phyloP scores from a whole-genome alignment of 2,797 vertebrate species.

The Loris lydekkerianus region DNA sequence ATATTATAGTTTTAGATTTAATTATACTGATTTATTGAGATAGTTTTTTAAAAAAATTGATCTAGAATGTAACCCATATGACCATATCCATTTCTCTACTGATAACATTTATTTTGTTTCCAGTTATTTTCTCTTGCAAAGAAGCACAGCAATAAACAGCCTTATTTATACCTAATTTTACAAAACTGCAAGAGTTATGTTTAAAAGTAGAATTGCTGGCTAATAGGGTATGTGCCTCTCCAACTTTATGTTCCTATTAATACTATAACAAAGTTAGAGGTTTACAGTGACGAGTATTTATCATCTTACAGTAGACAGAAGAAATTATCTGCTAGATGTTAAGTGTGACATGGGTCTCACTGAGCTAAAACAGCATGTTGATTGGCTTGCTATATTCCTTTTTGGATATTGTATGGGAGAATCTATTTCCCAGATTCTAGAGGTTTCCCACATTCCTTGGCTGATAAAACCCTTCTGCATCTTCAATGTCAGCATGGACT shows the following conservation, averaged over 20 bases:
- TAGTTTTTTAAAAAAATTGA: neutral
- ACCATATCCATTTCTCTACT: neutral
- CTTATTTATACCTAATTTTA: neutral
- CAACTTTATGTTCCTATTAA: neutral
- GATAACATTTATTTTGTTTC: neutral
- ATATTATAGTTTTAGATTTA: constrained; percentile 17
- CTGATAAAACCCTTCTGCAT: neutral
- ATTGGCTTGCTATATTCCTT: neutral
- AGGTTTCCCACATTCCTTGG: neutral
- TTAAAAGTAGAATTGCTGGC: constrained; percentile 10
- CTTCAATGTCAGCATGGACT: neutral
- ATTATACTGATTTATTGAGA: neutral
- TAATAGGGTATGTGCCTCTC: neutral
- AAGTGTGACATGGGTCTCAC: neutral
- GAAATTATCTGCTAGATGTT: neutral
- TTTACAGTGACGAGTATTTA: neutral
- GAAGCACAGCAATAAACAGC: neutral
- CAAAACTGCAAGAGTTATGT: neutral
- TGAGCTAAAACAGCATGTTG: neutral
- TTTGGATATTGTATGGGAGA: neutral
- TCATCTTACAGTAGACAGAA: neutral
- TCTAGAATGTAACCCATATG: neutral
- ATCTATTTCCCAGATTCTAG: neutral
- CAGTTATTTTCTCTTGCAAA: constrained; percentile 9
- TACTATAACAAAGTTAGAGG: neutral